A percentile compares a stretch with the other conserved stretches of the same genome.
phyloP scores from a whole-genome alignment of 92 coral and sea anemone genomes.

The Zoanthus solanderi region DNA sequence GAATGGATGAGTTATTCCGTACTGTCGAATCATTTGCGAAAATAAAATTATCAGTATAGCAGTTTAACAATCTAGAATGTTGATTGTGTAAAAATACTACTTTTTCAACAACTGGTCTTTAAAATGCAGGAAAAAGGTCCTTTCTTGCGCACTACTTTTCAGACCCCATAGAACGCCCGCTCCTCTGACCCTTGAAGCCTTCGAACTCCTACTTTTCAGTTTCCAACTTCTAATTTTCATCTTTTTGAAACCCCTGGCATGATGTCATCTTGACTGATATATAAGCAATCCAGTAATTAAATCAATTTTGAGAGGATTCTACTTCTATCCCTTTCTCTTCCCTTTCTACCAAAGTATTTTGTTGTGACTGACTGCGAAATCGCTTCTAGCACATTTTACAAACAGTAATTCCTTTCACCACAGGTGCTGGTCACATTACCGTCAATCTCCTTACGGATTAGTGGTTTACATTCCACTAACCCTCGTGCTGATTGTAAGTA shows the following conservation, averaged over 20 bases:
- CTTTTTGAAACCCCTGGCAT: background rate
- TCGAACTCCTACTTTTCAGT: no score
- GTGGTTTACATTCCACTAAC: conserved; percentile 83
- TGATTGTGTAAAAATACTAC: no score
- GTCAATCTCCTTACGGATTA: conserved; percentile 74
- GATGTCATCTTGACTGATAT: background rate
- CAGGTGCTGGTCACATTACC: conserved; percentile 88
- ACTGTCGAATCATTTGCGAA: no score
- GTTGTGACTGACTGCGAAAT: background rate
- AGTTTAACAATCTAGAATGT: no score
- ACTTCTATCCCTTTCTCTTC: background rate
- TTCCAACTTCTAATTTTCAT: no score
- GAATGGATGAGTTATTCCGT: no score
- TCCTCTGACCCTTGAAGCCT: no score
- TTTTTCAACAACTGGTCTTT: no score
- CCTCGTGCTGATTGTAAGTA: conserved; percentile 75
- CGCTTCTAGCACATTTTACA: background rate
- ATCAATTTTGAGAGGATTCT: background rate
- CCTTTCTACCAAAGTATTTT: background rate
- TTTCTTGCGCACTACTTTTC: no score
- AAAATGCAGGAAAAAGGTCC: no score
- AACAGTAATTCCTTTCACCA: background rate
- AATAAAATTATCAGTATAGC: no score
- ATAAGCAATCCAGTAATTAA: background rate
- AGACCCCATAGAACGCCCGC: no score